phyloP scores from a whole-genome alignment of 2,113 vertebrate species.

The Shinisaurus crocodilurus region DNA sequence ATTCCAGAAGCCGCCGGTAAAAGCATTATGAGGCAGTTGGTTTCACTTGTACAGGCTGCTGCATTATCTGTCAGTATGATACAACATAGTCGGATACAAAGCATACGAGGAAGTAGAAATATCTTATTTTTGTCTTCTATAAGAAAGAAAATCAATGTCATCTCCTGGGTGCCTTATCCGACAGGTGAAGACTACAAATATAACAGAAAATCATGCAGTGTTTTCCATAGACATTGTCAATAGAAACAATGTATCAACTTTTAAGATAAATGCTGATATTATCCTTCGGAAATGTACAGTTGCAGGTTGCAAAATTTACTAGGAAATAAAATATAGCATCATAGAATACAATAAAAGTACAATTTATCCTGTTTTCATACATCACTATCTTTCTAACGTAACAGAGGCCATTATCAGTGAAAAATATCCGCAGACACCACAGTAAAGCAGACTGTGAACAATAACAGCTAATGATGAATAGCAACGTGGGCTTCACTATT shows the following conservation, averaged over 20 bases:
- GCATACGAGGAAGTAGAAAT: slow-evolving; percentile 17
- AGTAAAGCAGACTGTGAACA: rapidly evolving
- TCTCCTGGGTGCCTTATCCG: neutral
- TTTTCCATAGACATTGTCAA: neutral
- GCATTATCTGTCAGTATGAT: neutral
- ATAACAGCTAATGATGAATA: slow-evolving; percentile 7
- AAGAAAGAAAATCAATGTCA: slow-evolving; percentile 35
- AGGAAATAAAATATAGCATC: rapidly evolving
- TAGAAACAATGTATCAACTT: slow-evolving; percentile 5
- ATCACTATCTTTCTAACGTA: neutral
- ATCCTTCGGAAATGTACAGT: neutral
- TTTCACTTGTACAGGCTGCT: neutral
- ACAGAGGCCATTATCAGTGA: rapidly evolving
- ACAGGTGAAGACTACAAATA: slow-evolving; percentile 30
- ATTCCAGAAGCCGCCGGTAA: neutral
- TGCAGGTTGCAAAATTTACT: neutral
- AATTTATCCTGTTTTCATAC: neutral
- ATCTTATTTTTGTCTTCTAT: slow-evolving; percentile 19
- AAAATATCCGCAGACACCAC: neutral
- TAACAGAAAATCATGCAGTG: neutral
- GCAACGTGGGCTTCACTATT: neutral
- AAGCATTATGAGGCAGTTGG: slow-evolving; percentile 12
- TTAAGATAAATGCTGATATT: neutral
- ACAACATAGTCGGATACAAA: slow-evolving; percentile 9
- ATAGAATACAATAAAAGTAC: neutral